Conservation (phyloP, 2,113 vertebrate genomes). For the Heloderma charlesbogerti region DNA sequence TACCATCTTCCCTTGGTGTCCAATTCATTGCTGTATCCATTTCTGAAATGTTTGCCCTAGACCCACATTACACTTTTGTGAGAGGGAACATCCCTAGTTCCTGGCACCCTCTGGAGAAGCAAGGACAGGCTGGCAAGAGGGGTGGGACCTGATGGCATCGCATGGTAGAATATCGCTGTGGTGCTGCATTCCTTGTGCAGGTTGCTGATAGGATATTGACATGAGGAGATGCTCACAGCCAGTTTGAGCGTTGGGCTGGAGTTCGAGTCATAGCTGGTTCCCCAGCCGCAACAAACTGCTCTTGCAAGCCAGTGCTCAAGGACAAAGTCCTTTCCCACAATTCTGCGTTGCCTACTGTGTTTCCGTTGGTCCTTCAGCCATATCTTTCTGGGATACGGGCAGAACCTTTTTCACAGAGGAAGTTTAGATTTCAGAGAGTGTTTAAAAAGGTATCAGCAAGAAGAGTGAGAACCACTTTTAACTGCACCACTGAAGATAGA, state of each 20-base stretch:
- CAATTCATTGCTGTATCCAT: not conserved
- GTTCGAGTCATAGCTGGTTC: not conserved
- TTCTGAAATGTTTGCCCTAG: not conserved
- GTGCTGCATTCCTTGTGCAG: not conserved
- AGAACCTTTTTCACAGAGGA: not conserved
- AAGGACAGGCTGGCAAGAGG: not conserved
- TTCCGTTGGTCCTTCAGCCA: not conserved
- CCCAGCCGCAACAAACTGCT: too few species aligned
- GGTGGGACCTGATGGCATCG: not conserved
- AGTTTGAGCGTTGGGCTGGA: not conserved
- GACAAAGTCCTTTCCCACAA: too few species aligned
- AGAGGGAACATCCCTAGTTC: too few species aligned
- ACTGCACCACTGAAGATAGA: not conserved
- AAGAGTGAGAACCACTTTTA: not conserved
- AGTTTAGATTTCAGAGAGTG: not conserved
- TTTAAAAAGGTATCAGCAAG: not conserved
- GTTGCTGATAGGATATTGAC: not conserved
- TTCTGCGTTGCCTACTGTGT: not conserved
- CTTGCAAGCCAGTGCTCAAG: not conserved
- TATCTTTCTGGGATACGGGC: not conserved
- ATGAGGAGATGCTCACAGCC: not conserved
- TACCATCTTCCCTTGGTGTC: not conserved
- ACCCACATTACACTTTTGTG: not conserved
- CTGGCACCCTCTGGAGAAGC: not conserved
- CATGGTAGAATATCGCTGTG: too few species aligned